Evolutionary conservation across 2,797 vertebrate genomes (phyloP), one percentile per base, ranked within the genome.

Genomic region (Cercopithecus petaurista): DNA sequence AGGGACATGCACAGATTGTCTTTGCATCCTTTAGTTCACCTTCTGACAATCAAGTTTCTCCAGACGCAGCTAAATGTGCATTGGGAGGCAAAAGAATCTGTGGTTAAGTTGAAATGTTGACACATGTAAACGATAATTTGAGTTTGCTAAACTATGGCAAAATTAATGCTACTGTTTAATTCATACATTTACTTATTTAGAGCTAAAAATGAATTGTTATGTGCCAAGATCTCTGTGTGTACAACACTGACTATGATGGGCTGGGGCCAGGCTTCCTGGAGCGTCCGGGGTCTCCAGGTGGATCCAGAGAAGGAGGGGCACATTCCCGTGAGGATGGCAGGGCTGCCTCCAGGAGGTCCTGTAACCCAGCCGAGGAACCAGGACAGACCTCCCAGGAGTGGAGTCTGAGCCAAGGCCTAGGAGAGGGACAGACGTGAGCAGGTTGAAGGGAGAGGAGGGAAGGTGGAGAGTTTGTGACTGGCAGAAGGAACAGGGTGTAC

Each of bases 391-490:
- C 55, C n/a, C 30, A 75, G 57, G 33, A 67, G 36, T 61, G 33
- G 26, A 22, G 7, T 33, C 41, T 33, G 10, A 70, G 48, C 48
- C 33, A 11, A 72, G 11, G 13, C 30, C 50, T 10, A 3, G 12
- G 57, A 46, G 24, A 43, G n/a, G 24, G 46, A n/a, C 19, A 33
- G 43, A n/a, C 22, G 19, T 26, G 0, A 43, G 24, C 41, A 5
- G 19, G 50, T 28, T 46, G 17, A n/a, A 5, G 48, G 50, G 76
- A 73, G 41, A 39, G 73, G 15, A n/a, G 15, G n/a, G 7, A 2
- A 11, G 4, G 5, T 1, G 1, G 50, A 24, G 14, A n/a, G 21
- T 4, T 10, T 8, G 1, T 61, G 4, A 22, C 46, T 0, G 15
- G 43, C 24, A 76, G 55, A 43, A 75, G 28, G 26, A 30, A 19